Evolutionary conservation across 2,113 vertebrate genomes (phyloP), one percentile per base, ranked within the genome.

Genomic region (Xiphophorus hellerii): DNA sequence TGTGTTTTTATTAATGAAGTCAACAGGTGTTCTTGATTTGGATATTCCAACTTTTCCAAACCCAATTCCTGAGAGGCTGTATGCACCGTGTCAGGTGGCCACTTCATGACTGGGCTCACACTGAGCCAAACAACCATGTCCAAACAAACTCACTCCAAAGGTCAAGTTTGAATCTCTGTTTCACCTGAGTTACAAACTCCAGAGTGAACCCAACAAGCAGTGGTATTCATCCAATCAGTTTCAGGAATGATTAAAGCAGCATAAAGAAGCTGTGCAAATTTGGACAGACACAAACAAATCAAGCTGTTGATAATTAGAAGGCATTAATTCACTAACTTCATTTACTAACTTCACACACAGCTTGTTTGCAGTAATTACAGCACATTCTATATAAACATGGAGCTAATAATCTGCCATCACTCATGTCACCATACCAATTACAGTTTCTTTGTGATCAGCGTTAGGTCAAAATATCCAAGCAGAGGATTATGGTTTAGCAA

Each of bases 341-440:
- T n/a, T 58, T 58, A 58, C 51, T 58, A 58, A 58, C 51, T 58
- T 58, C 51, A 22, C 51, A 58, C 51, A 58, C 51, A 58, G 51
- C 51, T 58, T 58, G 51, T 58, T 58, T 58, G 51, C 51, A 25
- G 51, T 58, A 58, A 58, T 58, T 58, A 58, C 51, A 58, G n/a
- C 51, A n/a, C 20, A 11, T 25, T 58, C 51, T 58, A 10, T n/a
- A 58, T 58, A 58, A 58, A 58, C 51, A 58, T 22, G 51, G 51
- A 58, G 7, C 25, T 58, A 58, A 58, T 58, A 58, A 58, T 9
- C 51, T 58, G 8, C 51, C 51, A 25, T 58, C 25, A 11, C 7
- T 58, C 17, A 58, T 1, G 44, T 48, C 44, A 48, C 44, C 44
- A 48, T 7, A n/a, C 51, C 51, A 9, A 58, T 25, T 58, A n/a